Base-by-base conservation (phyloP, 2,888 invertebrate species). In the Pristionchus arcanus region DNA sequence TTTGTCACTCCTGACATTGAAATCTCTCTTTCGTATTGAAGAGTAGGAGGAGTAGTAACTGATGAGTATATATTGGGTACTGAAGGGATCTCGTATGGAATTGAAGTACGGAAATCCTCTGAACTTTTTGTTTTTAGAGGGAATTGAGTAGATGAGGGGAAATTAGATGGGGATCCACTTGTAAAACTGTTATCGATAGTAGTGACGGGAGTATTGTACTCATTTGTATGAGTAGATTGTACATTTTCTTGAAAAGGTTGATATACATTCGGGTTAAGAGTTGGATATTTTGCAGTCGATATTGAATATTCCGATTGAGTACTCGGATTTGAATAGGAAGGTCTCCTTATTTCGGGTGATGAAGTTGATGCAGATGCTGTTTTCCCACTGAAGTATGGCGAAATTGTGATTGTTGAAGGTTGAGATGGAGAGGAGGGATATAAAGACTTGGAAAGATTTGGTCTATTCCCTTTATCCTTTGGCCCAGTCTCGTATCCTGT, bases 311-410 rank as follows among this genome's bases (percentile, higher is more conserved):
- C 74, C 37, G 9, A 3, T 37, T 15, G 21, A 16, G 74, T 31
- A 21, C 74, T 74, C 13, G 34, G 74, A 37, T 37, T 74, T 34
- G 34, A 34, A 34, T 74, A 74, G 16, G 34, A 21, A 13, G 74
- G 74, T 74, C 37, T 74, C 4, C 15, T 16, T 21, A 16, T n/a
- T 34, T 37, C n/a, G 16, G 74, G 74, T 9, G 34, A 25, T 34
- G 74, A 19, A 15, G 37, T 19, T 7, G 59, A 59, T 59, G 59
- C n/a, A 16, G 74, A 74, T 0, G 74, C 19, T 1, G 5, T 31
- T 21, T 74, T 74, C 19, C 74, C 74, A 21, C 34, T 74, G 74
- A 74, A 74, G 74, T 74, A 74, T 37, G 74, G 74, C 16, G 74
- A 74, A 34, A 74, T 31, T 16, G 37, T 37, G 28, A 16, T 49